These are phyloP conservation scores for Oenanthe oenanthe DNA, from an alignment of 2,113 vertebrate genomes.

Conservation along the genomic window DNA sequence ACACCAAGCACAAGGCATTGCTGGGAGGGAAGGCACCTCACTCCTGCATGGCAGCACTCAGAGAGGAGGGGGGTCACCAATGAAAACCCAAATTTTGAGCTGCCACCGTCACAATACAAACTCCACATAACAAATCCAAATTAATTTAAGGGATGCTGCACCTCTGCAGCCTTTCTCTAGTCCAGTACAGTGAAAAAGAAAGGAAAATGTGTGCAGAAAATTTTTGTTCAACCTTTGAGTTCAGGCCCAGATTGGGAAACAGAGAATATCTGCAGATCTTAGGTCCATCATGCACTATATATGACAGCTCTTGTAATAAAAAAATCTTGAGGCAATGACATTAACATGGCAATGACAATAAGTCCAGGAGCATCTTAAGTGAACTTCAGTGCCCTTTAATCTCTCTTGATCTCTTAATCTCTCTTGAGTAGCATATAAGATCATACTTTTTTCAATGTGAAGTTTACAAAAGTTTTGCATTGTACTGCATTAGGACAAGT, in stretches of 20 bases:
- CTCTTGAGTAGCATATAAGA: fast-evolving
- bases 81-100: fast-evolving
- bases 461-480: not conserved
- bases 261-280: not conserved
- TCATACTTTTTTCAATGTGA: not conserved
- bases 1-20: not conserved
- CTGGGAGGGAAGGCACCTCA: not conserved
- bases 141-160: fast-evolving
- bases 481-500: not conserved
- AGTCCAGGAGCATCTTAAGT: not conserved
- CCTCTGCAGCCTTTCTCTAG: not conserved
- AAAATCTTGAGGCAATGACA: not conserved
- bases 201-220: not conserved
- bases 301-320: not conserved
- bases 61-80: not conserved
- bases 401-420: not conserved
- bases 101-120: not conserved
- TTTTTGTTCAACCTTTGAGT: not conserved
- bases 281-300: not conserved
- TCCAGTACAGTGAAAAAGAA: not conserved
- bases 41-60: not conserved
- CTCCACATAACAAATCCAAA: not conserved
- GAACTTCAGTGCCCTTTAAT: not conserved
- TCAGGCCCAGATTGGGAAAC: not conserved
- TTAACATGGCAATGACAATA: not conserved